Evolutionary conservation across 2,888 invertebrate genomes (phyloP), one percentile per base, ranked within the genome.

Genomic region (Parnassius mnemosyne): DNA sequence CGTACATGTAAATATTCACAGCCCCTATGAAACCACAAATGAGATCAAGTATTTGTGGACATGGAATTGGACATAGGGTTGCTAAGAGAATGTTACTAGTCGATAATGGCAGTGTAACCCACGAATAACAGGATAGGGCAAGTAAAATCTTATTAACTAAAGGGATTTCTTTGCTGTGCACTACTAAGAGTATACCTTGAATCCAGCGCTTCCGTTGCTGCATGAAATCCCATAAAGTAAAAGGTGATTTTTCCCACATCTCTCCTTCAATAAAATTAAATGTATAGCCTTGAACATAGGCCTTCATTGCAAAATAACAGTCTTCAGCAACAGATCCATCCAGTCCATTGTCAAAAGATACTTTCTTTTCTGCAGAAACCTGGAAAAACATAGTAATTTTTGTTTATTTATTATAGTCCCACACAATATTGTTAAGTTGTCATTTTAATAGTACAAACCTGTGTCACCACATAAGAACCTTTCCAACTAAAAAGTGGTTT

Each of bases 271-370:
- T 95, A 87, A 98, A 99, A 82, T 97, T 97, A 85, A 99, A 99
- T 20, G 95, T 93, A 82, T 96, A 98, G 41, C 98, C 98, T 83
- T 97, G 94, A 67, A 94, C 94, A 84, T 95, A 97, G 3, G 98
- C 98, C 69, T 97, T 95, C 98, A 99, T 98, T 20, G 98, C 97
- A 87, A 99, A 99, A 84, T 95, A 99, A 80, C 98, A 98, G 84
- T 99, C 99, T 86, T 99, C 99, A 20, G 99, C 98, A n/a, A 99
- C 96, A 0, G 98, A 98, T 20, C 99, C 98, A 85, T 98, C 98
- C 67, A 97, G 92, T 13, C 99, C 99, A 85, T 99, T 98, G 88
- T 99, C 98, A 88, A 98, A 99, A 0, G 97, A 97, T 0, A 99
- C 98, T 69, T 94, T 93, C 70, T 95, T 94, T 84, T 98, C 98